Evolutionary conservation across 2,113 vertebrate genomes (phyloP), one percentile per base, ranked within the genome.

Genomic region (Dryoscopus gambensis): DNA sequence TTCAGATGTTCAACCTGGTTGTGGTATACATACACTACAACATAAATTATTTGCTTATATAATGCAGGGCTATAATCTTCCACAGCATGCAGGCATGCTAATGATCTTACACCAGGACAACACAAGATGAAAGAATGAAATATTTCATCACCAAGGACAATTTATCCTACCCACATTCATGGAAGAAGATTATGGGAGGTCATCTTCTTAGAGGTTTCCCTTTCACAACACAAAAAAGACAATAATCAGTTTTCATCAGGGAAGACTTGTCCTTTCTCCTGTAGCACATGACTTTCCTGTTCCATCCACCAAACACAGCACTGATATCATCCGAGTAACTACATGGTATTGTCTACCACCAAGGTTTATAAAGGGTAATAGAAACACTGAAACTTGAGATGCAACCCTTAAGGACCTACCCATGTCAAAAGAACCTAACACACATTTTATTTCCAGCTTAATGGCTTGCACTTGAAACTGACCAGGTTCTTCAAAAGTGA

Each of bases 131-230:
- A 95, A 88, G 67, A 89, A 95, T 33, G 22, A 64, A 84, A 11
- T 39, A 78, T 76, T 89, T 65, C 40, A 77, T 82, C 87, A 70
- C 62, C 42, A 79, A 93, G 49, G 65, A 77, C 76, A 87, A 79
- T 93, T 96, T 63, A 28, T 93, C 95, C 90, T 84, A 70, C 19
- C 75, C 92, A 13, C 65, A 52, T 73, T 91, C 37, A 40, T 20
- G 87, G 37, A 85, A 75, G 73, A 67, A 80, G 68, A 91, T 94
- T 80, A 89, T 9, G 67, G 82, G 49, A 92, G 49, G 22, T 96
- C 87, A 88, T 44, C 88, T 73, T 84, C 69, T 82, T 57, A 93
- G 87, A 13, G 39, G 78, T 64, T 97, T 94, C 60, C 78, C 71
- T 96, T 95, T 94, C 88, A 69, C 57, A 82, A 86, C 55, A 84